A percentile compares a stretch with the other conserved stretches of the same genome.
Evolutionary conservation across 2,797 vertebrate species (phyloP).

Genomic region (Premnoplex brunnescens): DNA sequence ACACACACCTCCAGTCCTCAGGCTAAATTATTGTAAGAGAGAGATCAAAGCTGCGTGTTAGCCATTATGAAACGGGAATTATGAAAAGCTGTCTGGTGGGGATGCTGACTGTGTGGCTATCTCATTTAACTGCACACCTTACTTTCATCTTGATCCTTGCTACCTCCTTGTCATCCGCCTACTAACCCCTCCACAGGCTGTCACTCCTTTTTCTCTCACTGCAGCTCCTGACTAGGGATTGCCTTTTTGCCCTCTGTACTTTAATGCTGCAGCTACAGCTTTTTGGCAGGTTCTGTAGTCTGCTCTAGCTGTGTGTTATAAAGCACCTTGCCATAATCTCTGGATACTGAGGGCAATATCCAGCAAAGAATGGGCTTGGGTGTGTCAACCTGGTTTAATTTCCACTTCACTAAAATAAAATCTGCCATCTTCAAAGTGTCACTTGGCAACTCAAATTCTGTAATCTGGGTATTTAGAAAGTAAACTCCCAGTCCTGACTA

Average conservation of each 20-base stretch:
- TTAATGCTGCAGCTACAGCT: neutral
- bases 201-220: neutral
- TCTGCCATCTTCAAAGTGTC: neutral
- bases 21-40: neutral
- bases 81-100: neutral
- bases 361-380: neutral
- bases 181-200: neutral
- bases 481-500: neutral
- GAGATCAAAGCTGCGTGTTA: slow-evolving; percentile 23
- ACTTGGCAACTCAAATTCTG: neutral
- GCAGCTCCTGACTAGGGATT: neutral
- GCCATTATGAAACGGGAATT: neutral
- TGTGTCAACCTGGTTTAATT: neutral
- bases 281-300: neutral
- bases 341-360: neutral
- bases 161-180: neutral
- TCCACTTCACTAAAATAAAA: neutral
- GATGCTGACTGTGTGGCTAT: neutral
- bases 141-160: slow-evolving; percentile 6
- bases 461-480: neutral
- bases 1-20: neutral
- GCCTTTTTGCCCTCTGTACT: neutral
- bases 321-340: neutral
- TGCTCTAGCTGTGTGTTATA: neutral
- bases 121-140: neutral